A percentile compares a stretch with the other conserved stretches of the same genome.
Conservation (phyloP, 2,113 vertebrate genomes). For the Callaeas wilsoni region DNA sequence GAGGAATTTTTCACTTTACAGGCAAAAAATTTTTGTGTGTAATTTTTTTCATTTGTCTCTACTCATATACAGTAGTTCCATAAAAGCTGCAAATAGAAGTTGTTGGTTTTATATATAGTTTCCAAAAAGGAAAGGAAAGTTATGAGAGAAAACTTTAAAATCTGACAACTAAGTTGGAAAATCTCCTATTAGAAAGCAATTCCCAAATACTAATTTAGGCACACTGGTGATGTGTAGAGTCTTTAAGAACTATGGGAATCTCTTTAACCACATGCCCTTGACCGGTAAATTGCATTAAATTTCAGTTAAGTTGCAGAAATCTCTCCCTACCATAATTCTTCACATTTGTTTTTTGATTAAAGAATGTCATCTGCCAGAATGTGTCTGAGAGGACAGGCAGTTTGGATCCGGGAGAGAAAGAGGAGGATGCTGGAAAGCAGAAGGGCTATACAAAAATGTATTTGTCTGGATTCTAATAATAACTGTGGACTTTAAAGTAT, state of each 20-base stretch:
- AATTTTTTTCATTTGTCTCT: not conserved
- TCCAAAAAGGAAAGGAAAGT: not conserved
- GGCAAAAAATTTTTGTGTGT: not conserved
- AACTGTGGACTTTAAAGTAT: not conserved
- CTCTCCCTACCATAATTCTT: not conserved
- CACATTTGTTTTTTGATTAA: not conserved
- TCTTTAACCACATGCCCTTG: not conserved
- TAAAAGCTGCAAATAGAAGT: not conserved
- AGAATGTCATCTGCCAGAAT: not conserved
- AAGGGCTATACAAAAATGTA: not conserved
- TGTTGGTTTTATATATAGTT: not conserved
- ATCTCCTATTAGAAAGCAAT: accelerated
- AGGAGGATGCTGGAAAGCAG: not conserved
- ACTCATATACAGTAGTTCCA: not conserved
- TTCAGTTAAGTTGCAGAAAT: not conserved
- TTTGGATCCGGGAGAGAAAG: not conserved
- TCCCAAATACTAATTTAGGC: not conserved
- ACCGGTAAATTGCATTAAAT: not conserved
- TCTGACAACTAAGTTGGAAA: not conserved
- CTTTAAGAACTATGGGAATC: not conserved
- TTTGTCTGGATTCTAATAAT: not conserved
- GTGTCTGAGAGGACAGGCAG: not conserved
- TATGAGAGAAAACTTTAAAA: not conserved
- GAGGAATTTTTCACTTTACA: not conserved
- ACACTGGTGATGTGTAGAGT: not conserved